These are phyloP conservation scores for Aporrectodea caliginosa DNA, from an alignment of 1,140 invertebrate genomes.

Conservation along the genomic window DNA sequence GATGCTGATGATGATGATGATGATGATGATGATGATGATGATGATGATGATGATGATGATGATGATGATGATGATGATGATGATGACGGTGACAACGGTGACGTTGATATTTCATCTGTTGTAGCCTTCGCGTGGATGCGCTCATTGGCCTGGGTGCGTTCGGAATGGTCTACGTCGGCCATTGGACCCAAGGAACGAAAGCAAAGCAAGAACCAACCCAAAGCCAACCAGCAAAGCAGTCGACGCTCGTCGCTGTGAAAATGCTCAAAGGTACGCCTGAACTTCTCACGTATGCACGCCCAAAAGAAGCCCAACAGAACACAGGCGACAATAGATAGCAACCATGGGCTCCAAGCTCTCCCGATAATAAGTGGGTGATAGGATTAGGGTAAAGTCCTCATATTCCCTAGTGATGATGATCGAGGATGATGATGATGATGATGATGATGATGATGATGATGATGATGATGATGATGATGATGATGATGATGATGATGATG, in stretches of 20 bases:
- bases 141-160: neutral
- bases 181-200: neutral
- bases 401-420: neutral
- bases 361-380: neutral
- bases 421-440: slow-evolving; percentile 3
- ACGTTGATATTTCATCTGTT: no score
- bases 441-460: slow-evolving; percentile 3
- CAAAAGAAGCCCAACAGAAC: neutral
- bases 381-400: neutral
- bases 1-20: neutral
- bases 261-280: neutral
- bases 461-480: neutral
- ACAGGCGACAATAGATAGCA: neutral
- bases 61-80: slow-evolving; percentile 1
- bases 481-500: neutral
- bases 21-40: slow-evolving; percentile 1
- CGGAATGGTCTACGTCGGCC: neutral
- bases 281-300: no score
- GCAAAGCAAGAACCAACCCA: neutral
- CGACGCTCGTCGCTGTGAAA: neutral
- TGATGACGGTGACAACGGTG: neutral
- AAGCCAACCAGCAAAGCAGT: neutral
- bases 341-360: neutral
- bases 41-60: neutral
- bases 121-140: neutral